Evolutionary conservation across 1,140 invertebrate genomes (phyloP).

Genomic region (Drosophila varians): DNA sequence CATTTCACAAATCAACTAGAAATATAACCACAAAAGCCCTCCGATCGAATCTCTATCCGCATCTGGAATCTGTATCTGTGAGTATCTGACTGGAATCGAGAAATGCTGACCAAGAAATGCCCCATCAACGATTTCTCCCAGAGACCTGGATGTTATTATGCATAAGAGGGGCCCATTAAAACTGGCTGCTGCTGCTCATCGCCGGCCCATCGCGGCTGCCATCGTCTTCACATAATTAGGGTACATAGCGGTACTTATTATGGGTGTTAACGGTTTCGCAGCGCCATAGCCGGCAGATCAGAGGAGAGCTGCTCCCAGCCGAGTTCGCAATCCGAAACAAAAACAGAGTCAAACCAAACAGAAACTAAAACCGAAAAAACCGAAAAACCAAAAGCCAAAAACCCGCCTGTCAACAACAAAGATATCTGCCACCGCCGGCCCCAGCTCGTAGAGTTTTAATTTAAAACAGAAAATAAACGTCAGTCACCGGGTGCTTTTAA

Average conservation of each 20-base stretch:
- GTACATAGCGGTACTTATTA: slow-evolving; percentile 81
- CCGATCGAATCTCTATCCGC: slow-evolving; percentile 28
- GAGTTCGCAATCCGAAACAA: slow-evolving; percentile 49
- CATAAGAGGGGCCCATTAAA: slow-evolving; percentile 68
- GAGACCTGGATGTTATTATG: slow-evolving; percentile 44
- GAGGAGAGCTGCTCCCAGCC: slow-evolving; percentile 1
- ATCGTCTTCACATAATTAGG: slow-evolving; percentile 71
- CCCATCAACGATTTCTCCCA: slow-evolving; percentile 53
- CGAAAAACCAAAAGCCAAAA: slow-evolving; percentile 22
- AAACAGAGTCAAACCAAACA: slow-evolving; percentile 6
- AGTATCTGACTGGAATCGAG: slow-evolving; percentile 50
- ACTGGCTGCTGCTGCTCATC: slow-evolving; percentile 34
- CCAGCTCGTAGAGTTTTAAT: slow-evolving; percentile 54
- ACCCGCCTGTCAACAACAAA: slow-evolving; percentile 56
- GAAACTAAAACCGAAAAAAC: slow-evolving; percentile 8
- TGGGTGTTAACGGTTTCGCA: slow-evolving; percentile 78
- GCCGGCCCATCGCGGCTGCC: slow-evolving; percentile 8
- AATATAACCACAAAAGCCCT: slow-evolving; percentile 49
- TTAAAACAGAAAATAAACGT: slow-evolving; percentile 72
- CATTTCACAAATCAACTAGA: slow-evolving; percentile 77
- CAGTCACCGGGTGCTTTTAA: slow-evolving; percentile 54
- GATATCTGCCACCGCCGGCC: slow-evolving; percentile 8
- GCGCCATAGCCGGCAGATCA: slow-evolving; percentile 55
- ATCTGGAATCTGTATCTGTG: neutral
- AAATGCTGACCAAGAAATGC: slow-evolving; percentile 36